Evolutionary conservation across 2,888 invertebrate genomes (phyloP), one percentile per base, ranked within the genome.

Genomic region (Phengaris arion): DNA sequence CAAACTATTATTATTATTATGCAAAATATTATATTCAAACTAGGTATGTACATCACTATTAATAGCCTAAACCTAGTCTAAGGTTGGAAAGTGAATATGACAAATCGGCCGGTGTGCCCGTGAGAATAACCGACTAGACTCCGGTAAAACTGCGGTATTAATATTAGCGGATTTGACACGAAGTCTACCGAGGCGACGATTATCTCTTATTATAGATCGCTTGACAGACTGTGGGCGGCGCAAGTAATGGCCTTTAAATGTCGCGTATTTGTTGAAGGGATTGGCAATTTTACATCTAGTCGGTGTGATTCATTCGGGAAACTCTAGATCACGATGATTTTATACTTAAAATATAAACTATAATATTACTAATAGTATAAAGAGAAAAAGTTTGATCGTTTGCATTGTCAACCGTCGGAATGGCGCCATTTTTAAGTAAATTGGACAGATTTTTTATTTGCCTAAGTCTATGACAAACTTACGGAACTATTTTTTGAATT

Each of bases 101-200:
- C 91, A 90, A 90, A 92, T 90, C 88, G 79, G 85, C 86, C 85
- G 84, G 88, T 87, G 83, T 85, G 86, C 83, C 85, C 89, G 89
- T 91, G 92, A 87, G 91, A 92, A 89, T 83, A 35, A 35, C 35
- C 35, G 35, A 35, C 35, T 35, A 83, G 81, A 79, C 81, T 81
- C 81, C 82, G 81, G 87, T 86, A 87, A 86, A 64, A 86, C 85
- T 85, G 85, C 80, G 83, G 83, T 85, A 89, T 89, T 89, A 86
- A 89, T 87, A 84, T 86, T 82, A 85, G 54, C 12, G 81, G 81
- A 85, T 87, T 87, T 90, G 89, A 91, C 90, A 89, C 86, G 87
- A 89, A 86, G 84, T 85, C 84, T 86, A 86, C 81, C 79, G 83
- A 81, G 75, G 76, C 79, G 83, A 81, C 75, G 76, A 79, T 79